Conservation (phyloP, 1,140 invertebrate species). For the Physella acuta region DNA sequence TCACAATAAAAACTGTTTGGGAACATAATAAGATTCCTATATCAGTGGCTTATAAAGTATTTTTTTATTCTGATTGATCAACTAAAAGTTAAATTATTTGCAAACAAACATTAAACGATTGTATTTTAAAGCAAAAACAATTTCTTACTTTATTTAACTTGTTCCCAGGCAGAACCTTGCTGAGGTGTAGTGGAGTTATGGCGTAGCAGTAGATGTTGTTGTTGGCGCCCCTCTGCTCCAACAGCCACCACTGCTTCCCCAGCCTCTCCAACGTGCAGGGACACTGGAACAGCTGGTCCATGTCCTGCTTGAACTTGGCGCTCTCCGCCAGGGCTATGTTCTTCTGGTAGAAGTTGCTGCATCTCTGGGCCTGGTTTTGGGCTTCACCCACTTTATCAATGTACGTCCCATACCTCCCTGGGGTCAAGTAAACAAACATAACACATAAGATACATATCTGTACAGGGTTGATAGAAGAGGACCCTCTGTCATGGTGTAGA, state of each 20-base stretch:
- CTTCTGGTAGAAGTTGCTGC: background rate
- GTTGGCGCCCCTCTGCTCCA: background rate
- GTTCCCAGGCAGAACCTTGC: background rate
- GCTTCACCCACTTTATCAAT: background rate
- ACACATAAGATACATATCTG: too few relatives aligned
- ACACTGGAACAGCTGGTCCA: background rate
- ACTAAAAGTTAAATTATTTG: too few relatives aligned
- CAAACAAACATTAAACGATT: too few relatives aligned
- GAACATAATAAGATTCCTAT: too few relatives aligned
- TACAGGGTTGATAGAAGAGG: too few relatives aligned
- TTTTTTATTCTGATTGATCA: too few relatives aligned
- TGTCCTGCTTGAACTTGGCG: background rate
- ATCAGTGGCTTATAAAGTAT: too few relatives aligned
- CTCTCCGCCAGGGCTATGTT: background rate
- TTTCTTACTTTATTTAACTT: constrained; percentile 6
- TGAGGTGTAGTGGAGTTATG: background rate
- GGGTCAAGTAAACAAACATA: background rate
- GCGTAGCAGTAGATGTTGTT: constrained; percentile 5
- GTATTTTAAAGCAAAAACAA: too few relatives aligned
- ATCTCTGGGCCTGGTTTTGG: background rate
- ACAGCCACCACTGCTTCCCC: constrained; percentile 10
- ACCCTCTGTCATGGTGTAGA: too few relatives aligned
- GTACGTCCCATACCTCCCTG: background rate
- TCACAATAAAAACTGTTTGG: too few relatives aligned
- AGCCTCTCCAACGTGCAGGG: background rate